Evolutionary conservation across 2,113 vertebrate genomes (phyloP), one percentile per base, ranked within the genome.

Genomic region (Numenius arquata): DNA sequence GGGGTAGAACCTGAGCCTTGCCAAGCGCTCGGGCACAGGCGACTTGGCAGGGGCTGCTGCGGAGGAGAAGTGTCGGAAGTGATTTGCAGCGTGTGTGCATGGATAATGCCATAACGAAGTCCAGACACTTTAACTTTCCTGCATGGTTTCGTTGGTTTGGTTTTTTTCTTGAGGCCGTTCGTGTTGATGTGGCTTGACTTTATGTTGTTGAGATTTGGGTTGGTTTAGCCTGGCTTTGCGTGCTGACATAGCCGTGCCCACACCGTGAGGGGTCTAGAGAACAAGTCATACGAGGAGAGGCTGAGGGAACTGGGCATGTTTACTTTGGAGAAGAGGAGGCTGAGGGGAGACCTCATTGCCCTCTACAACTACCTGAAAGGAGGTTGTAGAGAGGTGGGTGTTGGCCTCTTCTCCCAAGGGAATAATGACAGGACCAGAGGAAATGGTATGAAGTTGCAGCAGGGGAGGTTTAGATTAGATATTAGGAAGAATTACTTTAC

Each of bases 1-100:
- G 21, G 79, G 70, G 53, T 81, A 84, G 78, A 94, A 89, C 70
- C 86, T 95, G 94, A 95, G 76, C 95, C 75, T 92, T 61, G 75
- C 86, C 88, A 83, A 92, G 12, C 8, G 79, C 76, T 84, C 2
- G 10, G 76, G 50, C 63, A 89, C 1, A 1, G 72, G 36, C 80
- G 77, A 59, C 10, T 53, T 8, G 48, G 78, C 78, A 22, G 2
- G 30, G 71, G 74, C 72, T 82, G 72, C 90, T 86, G 83, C 76
- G 78, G 93, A 91, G 91, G 9, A 1, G 0, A 94, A 77, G 68
- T 10, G 38, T 95, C 43, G 0, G 3, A 38, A 93, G 41, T 25
- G 45, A 89, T 93, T 90, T 94, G 48, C 65, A 68, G 63, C 53
- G 25, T 34, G 36, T 53, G 45, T 76, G 48, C 5, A 0, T 73